Evolutionary conservation across 2,113 vertebrate species (phyloP).

Genomic region (Ictalurus punctatus): DNA sequence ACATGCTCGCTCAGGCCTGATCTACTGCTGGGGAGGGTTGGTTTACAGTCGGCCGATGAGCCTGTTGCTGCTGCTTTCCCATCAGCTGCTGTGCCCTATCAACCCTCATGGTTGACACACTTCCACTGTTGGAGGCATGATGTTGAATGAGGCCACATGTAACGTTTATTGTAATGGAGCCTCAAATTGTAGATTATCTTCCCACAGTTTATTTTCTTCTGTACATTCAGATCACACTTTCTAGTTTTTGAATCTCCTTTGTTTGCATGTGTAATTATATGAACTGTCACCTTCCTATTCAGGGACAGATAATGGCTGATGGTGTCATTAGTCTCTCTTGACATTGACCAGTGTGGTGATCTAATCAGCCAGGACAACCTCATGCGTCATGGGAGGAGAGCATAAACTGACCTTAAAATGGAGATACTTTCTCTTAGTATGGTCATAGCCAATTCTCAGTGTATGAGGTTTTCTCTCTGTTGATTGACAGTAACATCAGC

Average conservation of each 20-base stretch:
- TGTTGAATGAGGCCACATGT: constrained; percentile 54
- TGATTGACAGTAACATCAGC: constrained; percentile 26
- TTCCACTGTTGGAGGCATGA: constrained; percentile 60
- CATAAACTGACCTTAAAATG: constrained; percentile 46
- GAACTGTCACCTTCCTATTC: neutral
- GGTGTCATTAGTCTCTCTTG: neutral
- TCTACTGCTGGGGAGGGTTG: constrained; percentile 58
- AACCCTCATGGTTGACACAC: constrained; percentile 61
- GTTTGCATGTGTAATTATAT: neutral
- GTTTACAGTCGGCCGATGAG: constrained; percentile 65
- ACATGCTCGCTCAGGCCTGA: constrained; percentile 59
- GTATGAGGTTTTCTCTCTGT: neutral
- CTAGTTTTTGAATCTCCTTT: neutral
- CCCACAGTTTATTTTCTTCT: neutral
- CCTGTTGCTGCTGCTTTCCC: constrained; percentile 44
- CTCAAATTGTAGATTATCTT: neutral
- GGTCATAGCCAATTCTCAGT: neutral
- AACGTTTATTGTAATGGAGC: constrained; percentile 48
- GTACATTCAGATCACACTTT: neutral
- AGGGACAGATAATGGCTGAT: neutral
- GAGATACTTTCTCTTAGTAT: neutral
- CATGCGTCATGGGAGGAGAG: constrained; percentile 53
- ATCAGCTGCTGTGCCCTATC: constrained; percentile 78
- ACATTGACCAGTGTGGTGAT: constrained; percentile 53
- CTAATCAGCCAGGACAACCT: constrained; percentile 48